Evolutionary conservation across 2,113 vertebrate genomes (phyloP).

Genomic region (Cavia aperea): DNA sequence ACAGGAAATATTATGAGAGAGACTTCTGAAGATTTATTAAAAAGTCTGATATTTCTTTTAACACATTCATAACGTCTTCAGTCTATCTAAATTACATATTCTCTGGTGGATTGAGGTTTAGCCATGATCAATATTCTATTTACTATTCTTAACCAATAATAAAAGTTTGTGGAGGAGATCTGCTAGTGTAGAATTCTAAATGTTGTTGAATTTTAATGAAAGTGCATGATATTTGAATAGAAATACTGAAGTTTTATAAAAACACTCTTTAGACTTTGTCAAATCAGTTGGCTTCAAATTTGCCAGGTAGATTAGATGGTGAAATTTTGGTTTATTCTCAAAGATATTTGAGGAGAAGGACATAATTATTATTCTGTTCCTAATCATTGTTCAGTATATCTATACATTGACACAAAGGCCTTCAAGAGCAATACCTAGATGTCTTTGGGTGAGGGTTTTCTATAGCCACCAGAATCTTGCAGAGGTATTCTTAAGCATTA

Average conservation of each 20-base stretch:
- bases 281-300: background rate
- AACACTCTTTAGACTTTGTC: background rate
- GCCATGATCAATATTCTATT: constrained; percentile 8
- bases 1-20: constrained; percentile 1
- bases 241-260: background rate
- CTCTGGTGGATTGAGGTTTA: background rate
- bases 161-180: background rate
- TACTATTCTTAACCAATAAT: constrained; percentile 8
- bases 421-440: background rate
- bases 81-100: background rate
- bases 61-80: constrained; percentile 11
- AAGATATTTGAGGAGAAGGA: background rate
- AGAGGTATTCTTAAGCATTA: background rate
- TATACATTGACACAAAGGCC: background rate
- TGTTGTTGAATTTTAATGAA: background rate
- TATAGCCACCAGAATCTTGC: background rate
- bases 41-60: background rate
- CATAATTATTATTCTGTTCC: background rate
- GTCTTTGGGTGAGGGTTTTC: background rate
- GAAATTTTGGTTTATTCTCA: background rate
- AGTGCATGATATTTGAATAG: background rate
- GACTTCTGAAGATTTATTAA: constrained; percentile 37
- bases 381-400: background rate
- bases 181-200: background rate
- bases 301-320: background rate